phyloP scores from a whole-genome alignment of 2,888 invertebrate species.

The Polyommatus iphigenia region DNA sequence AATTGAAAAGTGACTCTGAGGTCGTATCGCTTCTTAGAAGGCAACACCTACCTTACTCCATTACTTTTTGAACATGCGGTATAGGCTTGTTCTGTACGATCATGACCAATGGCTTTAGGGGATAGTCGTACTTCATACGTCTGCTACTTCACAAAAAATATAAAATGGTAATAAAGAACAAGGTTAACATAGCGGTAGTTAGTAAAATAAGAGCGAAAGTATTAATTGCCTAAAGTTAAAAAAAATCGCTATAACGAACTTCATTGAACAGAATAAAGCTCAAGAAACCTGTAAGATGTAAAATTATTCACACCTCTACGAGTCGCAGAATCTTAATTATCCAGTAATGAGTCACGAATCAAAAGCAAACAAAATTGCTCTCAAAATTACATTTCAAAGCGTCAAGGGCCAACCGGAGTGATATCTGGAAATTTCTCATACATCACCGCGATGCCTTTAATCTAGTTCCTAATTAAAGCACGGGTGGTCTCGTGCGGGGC shows the following conservation, averaged over 20 bases:
- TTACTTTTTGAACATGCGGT: neutral
- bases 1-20: neutral
- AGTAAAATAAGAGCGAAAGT: too few species aligned
- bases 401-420: conserved; percentile 24
- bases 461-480: conserved; percentile 49
- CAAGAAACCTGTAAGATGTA: neutral
- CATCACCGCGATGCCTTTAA: conserved; percentile 45
- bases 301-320: neutral
- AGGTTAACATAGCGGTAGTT: too few species aligned
- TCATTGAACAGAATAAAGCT: neutral
- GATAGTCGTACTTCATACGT: too few species aligned
- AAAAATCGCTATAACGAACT: too few species aligned
- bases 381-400: conserved; percentile 30
- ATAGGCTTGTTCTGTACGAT: neutral
- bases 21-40: neutral
- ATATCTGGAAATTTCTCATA: conserved; percentile 40
- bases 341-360: neutral
- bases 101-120: too few species aligned
- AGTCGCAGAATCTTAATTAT: conserved; percentile 15
- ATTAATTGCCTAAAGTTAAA: too few species aligned
- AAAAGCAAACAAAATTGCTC: conserved; percentile 26
- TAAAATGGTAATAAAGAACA: too few species aligned
- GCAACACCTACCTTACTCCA: neutral
- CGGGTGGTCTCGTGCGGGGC: conserved; percentile 43
- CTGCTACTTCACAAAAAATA: too few species aligned